Conservation (phyloP, 2,888 invertebrate species). For the Lycaena phlaeas region DNA sequence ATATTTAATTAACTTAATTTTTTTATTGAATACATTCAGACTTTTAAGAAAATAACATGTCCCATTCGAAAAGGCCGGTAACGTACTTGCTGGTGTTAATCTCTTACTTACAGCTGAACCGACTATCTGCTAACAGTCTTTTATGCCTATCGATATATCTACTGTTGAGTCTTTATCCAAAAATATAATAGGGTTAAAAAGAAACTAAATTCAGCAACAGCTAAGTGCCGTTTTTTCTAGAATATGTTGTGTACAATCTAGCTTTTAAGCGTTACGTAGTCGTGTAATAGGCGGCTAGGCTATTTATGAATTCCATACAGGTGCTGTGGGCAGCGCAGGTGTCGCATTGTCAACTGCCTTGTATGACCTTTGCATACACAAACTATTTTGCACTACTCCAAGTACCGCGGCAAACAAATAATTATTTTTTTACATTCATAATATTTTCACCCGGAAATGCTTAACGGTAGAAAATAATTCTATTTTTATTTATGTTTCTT, state of each 20-base stretch:
- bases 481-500: not conserved
- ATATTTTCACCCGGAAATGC: slow-evolving; percentile 1
- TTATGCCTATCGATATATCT: no score
- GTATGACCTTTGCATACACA: slow-evolving; percentile 59
- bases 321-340: slow-evolving; percentile 52
- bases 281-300: slow-evolving; percentile 33
- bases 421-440: slow-evolving; percentile 5
- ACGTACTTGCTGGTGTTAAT: no score
- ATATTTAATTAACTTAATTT: no score
- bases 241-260: not conserved
- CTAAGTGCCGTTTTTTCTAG: no score
- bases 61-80: no score
- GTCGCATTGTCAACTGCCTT: slow-evolving; percentile 53
- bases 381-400: slow-evolving; percentile 27
- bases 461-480: slow-evolving; percentile 1
- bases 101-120: no score
- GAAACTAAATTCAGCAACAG: no score
- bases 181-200: no score
- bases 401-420: not conserved
- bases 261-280: slow-evolving; percentile 19
- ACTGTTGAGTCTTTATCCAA: no score
- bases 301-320: slow-evolving; percentile 62
- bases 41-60: no score
- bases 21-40: no score
- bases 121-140: no score